Percentiles rank a stretch among this genome's conserved stretches.
These are phyloP conservation scores for Oegoconia quadripuncta DNA, from an alignment of 2,888 invertebrate genomes.

Conservation along the genomic window DNA sequence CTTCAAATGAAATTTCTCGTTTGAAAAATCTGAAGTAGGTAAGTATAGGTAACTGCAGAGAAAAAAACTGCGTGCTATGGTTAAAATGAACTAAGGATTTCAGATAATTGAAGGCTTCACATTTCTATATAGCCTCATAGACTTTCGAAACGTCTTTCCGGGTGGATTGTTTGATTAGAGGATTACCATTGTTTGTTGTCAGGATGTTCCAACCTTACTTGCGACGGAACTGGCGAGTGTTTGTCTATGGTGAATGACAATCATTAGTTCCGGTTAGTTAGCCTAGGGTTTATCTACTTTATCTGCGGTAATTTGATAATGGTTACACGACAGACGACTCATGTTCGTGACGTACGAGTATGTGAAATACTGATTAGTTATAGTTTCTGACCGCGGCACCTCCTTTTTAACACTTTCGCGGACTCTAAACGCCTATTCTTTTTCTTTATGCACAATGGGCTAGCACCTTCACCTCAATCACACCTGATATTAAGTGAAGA, in stretches of 20 bases:
- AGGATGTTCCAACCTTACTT: slow-evolving; percentile 25
- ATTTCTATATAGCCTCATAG: not conserved
- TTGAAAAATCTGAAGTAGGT: too few relatives aligned
- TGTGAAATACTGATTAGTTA: too few relatives aligned
- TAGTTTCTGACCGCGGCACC: too few relatives aligned
- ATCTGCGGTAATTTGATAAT: not conserved
- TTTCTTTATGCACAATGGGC: too few relatives aligned
- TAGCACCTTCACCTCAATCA: too few relatives aligned
- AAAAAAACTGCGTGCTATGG: too few relatives aligned
- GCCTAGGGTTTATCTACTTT: not conserved
- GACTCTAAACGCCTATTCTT: too few relatives aligned
- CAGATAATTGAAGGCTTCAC: not conserved
- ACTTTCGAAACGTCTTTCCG: slow-evolving; percentile 14
- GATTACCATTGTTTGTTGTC: slow-evolving; percentile 38
- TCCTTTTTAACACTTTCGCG: too few relatives aligned
- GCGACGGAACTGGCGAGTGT: slow-evolving; percentile 21
- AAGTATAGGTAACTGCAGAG: too few relatives aligned
- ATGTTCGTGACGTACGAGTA: not conserved
- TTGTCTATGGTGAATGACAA: slow-evolving; percentile 12
- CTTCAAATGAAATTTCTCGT: too few relatives aligned
- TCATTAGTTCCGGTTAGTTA: slow-evolving; percentile 15
- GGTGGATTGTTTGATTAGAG: slow-evolving; percentile 40
- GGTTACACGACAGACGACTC: not conserved
- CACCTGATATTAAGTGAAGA: too few relatives aligned
- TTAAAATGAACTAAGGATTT: not conserved